Evolutionary conservation across 2,888 invertebrate species (phyloP), one percentile per base, ranked within the genome.

Genomic region (Campopleginae sp.): DNA sequence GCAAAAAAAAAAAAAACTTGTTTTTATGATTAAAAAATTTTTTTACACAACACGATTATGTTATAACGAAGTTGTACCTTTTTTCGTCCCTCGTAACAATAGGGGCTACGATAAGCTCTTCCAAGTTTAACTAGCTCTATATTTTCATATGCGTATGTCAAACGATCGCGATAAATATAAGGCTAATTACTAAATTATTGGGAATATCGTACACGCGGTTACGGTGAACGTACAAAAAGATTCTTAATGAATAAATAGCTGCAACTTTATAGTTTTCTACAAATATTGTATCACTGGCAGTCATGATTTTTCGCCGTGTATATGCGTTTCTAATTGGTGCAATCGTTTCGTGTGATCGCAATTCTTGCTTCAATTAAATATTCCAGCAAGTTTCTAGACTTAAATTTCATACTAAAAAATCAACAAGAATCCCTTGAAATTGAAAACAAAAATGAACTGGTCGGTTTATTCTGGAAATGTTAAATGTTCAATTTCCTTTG

Each of bases 31-130:
- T 51, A 80, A 85, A 82, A 85, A 82, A 85, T 80, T 85, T 80
- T 82, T 85, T 85, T 82, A 85, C 85, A 82, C 80, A 82, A 85
- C 85, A 82, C 82, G 42, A 82, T 85, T 82, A 85, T 82, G 72
- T 72, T 54, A 80, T 78, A 85, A 85, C 85, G 79, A 51, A 70
- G 79, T 71, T 72, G 61, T 68, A 70, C 38, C 38, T 61, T 54
- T 76, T 70, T 82, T 61, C 66, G 46, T 63, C 46, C 51, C 79
- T 61, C 48, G 7, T 27, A 63, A 66, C 51, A 80, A 61, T 82
- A 74, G 54, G 65, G 54, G 65, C 75, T 82, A 82, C 58, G 58
- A 77, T 85, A 82, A 85, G 82, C 82, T 85, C 85, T 76, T 82
- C 75, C 38, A 79, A 70, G 33, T 48, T 46, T 33, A 79, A 33